Evolutionary conservation across 1,140 invertebrate genomes (phyloP).

Genomic region (Aplysia californica): DNA sequence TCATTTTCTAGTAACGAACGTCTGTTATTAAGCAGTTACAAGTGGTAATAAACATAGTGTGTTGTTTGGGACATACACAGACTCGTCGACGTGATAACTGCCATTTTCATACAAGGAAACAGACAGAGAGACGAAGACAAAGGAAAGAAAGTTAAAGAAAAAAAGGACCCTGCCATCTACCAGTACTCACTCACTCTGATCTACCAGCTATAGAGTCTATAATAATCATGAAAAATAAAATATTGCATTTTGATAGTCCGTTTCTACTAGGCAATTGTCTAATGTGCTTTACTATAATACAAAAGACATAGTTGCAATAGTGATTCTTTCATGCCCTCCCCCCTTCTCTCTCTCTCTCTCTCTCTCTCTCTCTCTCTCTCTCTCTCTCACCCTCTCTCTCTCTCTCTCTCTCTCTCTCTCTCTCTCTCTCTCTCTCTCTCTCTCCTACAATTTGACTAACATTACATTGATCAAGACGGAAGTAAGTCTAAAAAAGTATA

Average conservation of each 20-base stretch:
- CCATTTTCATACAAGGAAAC: no score
- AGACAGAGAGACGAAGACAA: no score
- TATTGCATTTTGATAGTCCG: not conserved
- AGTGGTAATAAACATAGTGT: no score
- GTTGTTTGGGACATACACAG: no score
- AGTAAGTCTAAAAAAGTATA: no score
- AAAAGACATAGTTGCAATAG: no score
- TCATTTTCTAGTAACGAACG: no score
- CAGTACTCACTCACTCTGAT: not conserved
- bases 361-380: not conserved
- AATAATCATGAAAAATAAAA: not conserved
- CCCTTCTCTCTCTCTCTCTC: not conserved
- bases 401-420: not conserved
- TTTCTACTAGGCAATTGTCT: not conserved
- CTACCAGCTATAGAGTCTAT: not conserved
- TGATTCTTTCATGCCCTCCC: not conserved
- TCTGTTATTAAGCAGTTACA: no score
- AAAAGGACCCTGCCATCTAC: not conserved
- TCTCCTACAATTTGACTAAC: not conserved
- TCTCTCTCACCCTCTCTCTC: no score
- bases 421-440: not conserved
- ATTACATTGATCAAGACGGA: no score
- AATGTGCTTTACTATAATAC: not conserved
- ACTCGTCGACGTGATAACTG: no score
- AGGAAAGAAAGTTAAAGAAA: not conserved